Base-by-base conservation (phyloP, 2,113 vertebrate genomes). In the Sinocyclocheilus rhinocerous region DNA sequence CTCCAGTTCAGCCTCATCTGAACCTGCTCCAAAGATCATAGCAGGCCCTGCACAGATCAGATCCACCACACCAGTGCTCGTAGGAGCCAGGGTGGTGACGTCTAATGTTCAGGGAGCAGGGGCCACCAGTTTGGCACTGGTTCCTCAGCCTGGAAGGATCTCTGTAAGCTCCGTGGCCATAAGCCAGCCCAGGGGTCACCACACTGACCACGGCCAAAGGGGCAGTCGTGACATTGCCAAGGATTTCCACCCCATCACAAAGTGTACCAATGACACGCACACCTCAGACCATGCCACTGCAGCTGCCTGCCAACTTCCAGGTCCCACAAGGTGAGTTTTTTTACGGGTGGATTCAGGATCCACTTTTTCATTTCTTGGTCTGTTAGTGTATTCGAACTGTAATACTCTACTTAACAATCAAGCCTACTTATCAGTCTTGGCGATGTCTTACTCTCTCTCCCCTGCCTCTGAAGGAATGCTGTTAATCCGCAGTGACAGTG, bases 401-500 rank as follows among this genome's bases (percentile, higher is more conserved):
- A 20, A 45, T 78, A 12, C 3, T 52, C 1, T 42, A 39, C 55
- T 55, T 45, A 57, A 78, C 29, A 18, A 78, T 29, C 76, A 57
- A 22, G 26, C 13, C 18, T 39, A 76, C 24, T 77, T 76, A 48
- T 55, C 77, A 24, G 12, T 42, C 33, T 26, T 69, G 33, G 18
- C 39, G 65, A 16, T 52, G 20, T 57, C 12, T 92, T 90, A 97
- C 96, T 83, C 94, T 93, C 91, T 97, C 93, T 96, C 70, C 93
- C 95, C 87, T 93, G 95, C 86, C 96, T 97, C 90, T 97, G 96
- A 80, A 98, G 86, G 97, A 90, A 95, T 97, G 92, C 95, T 99
- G 93, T 94, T 99, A 89, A 96, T 99, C 90, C 95, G 96, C 92
- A 99, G 97, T 90, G 96, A 96, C 86, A 96, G 89, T 90, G 97